Percentiles rank a stretch among this genome's conserved stretches.
These are phyloP conservation scores for Scopus umbretta DNA, from an alignment of 2,113 vertebrate species.

Conservation along the genomic window DNA sequence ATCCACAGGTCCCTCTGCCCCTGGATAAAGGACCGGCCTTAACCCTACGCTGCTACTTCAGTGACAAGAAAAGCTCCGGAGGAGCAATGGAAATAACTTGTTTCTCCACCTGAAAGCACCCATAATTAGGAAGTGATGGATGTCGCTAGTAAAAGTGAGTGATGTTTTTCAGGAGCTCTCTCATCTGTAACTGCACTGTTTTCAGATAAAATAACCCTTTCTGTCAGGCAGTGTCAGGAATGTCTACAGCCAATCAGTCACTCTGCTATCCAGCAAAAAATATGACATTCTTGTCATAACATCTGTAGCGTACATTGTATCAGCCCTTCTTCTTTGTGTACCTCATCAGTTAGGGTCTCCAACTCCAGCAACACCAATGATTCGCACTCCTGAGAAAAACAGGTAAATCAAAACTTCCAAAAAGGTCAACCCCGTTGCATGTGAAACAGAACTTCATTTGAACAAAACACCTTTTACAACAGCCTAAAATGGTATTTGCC, in stretches of 20 bases:
- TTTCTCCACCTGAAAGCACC: slow-evolving; percentile 34
- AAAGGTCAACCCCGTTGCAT: background rate
- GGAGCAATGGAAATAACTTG: background rate
- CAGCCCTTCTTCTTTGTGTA: background rate
- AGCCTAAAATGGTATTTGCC: background rate
- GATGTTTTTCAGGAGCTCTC: slow-evolving; percentile 51
- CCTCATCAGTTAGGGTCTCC: background rate
- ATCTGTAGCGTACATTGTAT: background rate
- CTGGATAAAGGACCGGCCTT: background rate
- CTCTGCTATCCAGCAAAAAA: slow-evolving; percentile 1
- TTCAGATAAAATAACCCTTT: slow-evolving; percentile 69
- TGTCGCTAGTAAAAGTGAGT: slow-evolving; percentile 50
- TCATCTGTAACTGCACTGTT: slow-evolving; percentile 63
- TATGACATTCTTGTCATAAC: background rate
- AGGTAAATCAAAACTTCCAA: background rate
- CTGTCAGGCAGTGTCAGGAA: slow-evolving; percentile 55
- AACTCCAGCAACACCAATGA: background rate
- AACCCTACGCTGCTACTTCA: background rate
- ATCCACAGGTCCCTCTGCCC: background rate
- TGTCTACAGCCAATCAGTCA: slow-evolving; percentile 57
- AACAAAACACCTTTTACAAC: background rate
- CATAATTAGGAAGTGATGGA: slow-evolving; percentile 65
- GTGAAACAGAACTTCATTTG: background rate
- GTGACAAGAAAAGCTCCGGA: background rate
- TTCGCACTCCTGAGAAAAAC: background rate